phyloP scores from a whole-genome alignment of 2,113 vertebrate species.

The Takifugu flavidus region DNA sequence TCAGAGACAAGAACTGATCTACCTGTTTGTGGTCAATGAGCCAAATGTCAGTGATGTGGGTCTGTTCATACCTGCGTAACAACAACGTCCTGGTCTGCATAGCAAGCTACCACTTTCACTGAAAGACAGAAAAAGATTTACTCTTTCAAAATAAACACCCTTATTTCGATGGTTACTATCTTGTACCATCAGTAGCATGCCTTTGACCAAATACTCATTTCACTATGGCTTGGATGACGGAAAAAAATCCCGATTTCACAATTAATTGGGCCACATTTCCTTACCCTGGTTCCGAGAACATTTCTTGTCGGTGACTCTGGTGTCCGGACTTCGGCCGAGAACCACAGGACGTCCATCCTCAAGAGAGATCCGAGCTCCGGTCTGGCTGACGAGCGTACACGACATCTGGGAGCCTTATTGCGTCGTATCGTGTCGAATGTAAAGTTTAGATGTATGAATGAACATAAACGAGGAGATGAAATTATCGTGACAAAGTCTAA shows the following conservation, averaged over 20 bases:
- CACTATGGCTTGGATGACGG: no score
- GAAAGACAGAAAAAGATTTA: constrained; percentile 32
- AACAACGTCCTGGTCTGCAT: constrained; percentile 69
- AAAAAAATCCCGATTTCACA: not conserved
- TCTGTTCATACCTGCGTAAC: constrained; percentile 81
- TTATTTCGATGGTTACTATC: no score
- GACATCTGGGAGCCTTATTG: constrained; percentile 55
- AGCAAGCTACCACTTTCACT: constrained; percentile 84
- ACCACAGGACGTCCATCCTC: constrained; percentile 72
- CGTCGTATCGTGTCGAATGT: not conserved
- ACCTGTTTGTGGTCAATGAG: not conserved
- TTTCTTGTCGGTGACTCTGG: constrained; percentile 78
- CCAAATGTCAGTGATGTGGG: no score
- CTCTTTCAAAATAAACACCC: not conserved
- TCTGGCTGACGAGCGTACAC: constrained; percentile 48
- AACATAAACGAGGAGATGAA: no score
- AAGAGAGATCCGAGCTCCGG: constrained; percentile 64
- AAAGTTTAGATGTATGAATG: no score
- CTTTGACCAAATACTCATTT: not conserved
- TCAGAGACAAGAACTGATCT: no score
- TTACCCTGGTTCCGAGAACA: constrained; percentile 87
- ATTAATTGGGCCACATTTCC: not conserved
- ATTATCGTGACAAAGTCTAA: no score
- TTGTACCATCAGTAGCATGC: not conserved
- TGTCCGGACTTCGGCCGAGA: constrained; percentile 81